Conservation (phyloP, 1,140 invertebrate species). For the Ceratina australensis region DNA sequence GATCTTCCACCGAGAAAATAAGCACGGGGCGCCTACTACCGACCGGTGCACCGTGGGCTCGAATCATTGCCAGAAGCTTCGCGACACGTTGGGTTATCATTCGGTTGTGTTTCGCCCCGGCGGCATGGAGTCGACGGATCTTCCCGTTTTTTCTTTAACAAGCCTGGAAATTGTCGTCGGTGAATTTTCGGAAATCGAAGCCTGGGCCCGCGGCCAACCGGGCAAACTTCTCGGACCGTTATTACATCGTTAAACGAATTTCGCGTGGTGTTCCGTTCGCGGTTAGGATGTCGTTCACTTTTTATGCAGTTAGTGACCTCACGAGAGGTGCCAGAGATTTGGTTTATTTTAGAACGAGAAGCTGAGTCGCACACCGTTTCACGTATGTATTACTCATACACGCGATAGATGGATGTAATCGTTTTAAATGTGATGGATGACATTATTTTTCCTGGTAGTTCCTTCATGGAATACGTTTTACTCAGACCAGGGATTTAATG, state of each 20-base stretch:
- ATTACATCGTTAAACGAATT: neutral
- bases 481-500: too few species aligned
- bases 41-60: neutral
- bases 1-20: constrained; percentile 60
- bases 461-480: too few species aligned
- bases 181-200: constrained; percentile 27
- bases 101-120: constrained; percentile 4
- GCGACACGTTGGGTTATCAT: constrained; percentile 33
- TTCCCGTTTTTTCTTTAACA: too few species aligned
- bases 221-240: neutral
- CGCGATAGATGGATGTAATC: too few species aligned
- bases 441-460: too few species aligned
- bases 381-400: neutral
- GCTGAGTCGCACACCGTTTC: neutral
- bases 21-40: constrained; percentile 42
- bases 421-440: too few species aligned
- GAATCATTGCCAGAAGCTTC: constrained; percentile 45
- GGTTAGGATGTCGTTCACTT: neutral
- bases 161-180: neutral
- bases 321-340: neutral
- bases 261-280: neutral
- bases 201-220: neutral
- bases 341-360: neutral
- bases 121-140: neutral
- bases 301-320: constrained; percentile 11